These are phyloP conservation scores for Sylvicapra grimmia DNA, from an alignment of 2,113 vertebrate species.

Conservation along the genomic window DNA sequence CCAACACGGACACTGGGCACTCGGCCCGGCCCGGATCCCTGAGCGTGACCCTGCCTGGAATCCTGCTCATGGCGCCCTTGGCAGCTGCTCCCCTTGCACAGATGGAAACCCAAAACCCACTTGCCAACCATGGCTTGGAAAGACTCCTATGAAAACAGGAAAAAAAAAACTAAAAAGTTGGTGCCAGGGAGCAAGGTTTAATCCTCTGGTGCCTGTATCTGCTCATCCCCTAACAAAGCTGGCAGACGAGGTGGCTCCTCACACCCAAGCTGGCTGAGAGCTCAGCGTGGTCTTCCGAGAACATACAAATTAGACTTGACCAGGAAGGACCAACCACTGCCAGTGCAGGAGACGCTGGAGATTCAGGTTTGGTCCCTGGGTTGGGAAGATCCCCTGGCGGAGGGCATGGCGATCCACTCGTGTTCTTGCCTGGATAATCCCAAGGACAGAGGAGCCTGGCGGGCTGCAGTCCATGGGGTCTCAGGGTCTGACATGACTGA, in stretches of 20 bases:
- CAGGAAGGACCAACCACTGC: neutral
- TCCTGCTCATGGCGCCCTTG: neutral
- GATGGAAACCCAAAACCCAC: neutral
- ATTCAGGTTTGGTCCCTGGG: neutral
- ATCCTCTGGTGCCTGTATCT: neutral
- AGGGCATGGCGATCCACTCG: neutral
- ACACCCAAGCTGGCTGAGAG: rapidly evolving
- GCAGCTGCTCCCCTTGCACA: neutral
- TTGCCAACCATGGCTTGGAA: rapidly evolving
- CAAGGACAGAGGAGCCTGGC: neutral
- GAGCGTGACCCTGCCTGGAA: rapidly evolving
- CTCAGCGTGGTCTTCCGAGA: neutral
- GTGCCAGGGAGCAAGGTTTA: rapidly evolving
- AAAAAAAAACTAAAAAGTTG: rapidly evolving
- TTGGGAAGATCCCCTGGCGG: neutral
- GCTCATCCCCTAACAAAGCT: neutral
- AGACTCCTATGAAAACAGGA: neutral
- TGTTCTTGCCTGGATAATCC: neutral
- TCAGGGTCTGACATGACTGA: neutral
- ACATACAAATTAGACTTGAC: rapidly evolving
- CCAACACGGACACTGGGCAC: rapidly evolving
- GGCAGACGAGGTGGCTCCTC: too few species aligned
- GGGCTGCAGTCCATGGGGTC: neutral
- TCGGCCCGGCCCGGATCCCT: neutral
- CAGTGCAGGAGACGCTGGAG: neutral